Evolutionary conservation across 2,888 invertebrate species (phyloP).

Genomic region (Coenonympha arcania): DNA sequence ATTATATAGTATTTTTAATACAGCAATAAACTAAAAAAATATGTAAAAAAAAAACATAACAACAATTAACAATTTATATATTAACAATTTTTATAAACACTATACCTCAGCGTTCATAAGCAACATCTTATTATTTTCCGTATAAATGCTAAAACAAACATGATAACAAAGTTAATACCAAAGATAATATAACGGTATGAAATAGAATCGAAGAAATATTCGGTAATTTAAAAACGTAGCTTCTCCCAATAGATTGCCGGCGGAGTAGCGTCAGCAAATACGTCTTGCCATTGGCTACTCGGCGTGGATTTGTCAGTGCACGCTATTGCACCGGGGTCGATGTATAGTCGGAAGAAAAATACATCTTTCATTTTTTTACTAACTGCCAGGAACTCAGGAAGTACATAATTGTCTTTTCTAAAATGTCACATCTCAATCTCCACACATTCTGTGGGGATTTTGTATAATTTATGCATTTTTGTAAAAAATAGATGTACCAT

Average conservation of each 20-base stretch:
- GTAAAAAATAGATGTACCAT: too few species aligned
- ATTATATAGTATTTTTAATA: too few species aligned
- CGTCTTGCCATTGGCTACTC: slow-evolving; percentile 64
- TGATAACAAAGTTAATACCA: slow-evolving; percentile 16
- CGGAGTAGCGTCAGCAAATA: slow-evolving; percentile 61
- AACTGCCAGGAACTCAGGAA: background rate
- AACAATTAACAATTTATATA: too few species aligned
- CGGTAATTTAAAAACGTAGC: slow-evolving; percentile 53
- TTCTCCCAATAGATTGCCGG: slow-evolving; percentile 44
- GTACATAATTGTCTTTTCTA: background rate
- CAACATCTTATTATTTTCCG: background rate
- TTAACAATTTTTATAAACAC: background rate
- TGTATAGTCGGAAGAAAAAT: slow-evolving; percentile 27
- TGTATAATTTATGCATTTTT: too few species aligned
- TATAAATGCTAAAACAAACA: too few species aligned
- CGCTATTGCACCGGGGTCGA: slow-evolving; percentile 34
- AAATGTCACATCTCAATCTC: too few species aligned
- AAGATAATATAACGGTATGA: slow-evolving; percentile 27
- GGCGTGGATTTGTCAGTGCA: slow-evolving; percentile 66
- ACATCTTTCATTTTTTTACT: background rate
- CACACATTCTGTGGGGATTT: too few species aligned
- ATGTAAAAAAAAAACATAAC: too few species aligned
- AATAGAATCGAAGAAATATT: slow-evolving; percentile 30
- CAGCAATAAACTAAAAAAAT: too few species aligned
- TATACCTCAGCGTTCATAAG: background rate